A percentile compares a stretch with the other conserved stretches of the same genome.
Conservation (phyloP, 37 sponge, comb jelly and placozoan species). For the Spongilla lacustris region DNA sequence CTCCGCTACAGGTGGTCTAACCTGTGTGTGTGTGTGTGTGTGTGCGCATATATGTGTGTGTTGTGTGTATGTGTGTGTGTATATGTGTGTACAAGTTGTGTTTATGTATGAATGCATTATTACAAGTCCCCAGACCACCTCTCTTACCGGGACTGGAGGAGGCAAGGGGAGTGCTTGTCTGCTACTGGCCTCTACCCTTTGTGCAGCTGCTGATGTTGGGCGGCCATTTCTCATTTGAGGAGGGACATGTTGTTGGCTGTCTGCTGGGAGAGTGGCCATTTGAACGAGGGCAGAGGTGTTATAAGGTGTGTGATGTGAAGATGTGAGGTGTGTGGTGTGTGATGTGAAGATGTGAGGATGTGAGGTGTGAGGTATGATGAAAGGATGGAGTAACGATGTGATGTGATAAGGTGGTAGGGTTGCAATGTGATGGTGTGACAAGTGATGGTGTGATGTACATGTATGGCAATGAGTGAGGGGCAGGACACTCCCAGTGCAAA, state of each 20-base stretch:
- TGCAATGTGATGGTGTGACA: neutral
- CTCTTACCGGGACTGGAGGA: constrained; percentile 7
- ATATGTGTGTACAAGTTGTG: neutral
- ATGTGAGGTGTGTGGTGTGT: constrained; percentile 3
- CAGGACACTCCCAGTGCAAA: no score
- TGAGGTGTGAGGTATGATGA: neutral
- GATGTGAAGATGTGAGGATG: neutral
- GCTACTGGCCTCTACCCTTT: neutral
- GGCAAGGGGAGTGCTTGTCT: neutral
- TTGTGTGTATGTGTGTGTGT: neutral
- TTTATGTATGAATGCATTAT: neutral
- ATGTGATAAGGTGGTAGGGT: neutral
- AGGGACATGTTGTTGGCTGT: neutral
- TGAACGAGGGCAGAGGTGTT: neutral
- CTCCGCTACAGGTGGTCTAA: constrained; percentile 11
- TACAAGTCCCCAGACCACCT: neutral
- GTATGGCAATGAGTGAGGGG: neutral
- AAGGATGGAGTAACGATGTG: neutral
- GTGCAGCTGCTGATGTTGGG: neutral
- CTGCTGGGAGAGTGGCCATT: neutral
- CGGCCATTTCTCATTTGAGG: neutral
- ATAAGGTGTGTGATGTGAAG: neutral
- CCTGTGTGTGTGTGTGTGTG: constrained; percentile 16
- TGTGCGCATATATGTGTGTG: neutral
- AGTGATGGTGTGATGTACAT: neutral